Evolutionary conservation across 1,140 invertebrate species (phyloP), one percentile per base, ranked within the genome.

Genomic region (Diorhabda sublineata): DNA sequence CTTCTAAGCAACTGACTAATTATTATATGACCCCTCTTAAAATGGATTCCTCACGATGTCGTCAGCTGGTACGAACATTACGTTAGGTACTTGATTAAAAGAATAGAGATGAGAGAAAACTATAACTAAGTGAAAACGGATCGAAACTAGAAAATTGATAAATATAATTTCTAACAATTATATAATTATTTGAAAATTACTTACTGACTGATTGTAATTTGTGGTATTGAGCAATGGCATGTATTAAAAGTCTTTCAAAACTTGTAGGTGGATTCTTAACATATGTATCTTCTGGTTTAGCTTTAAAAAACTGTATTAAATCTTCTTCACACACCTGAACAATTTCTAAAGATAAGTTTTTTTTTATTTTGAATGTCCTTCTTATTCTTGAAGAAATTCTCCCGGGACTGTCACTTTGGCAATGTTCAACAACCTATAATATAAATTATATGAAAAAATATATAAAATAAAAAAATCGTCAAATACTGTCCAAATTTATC

Each of bases 191-290:
- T 3, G n/a, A 52, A 52, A 42, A 45, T 42, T 45, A 67, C 67
- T 69, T 73, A 79, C 76, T 75, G 67, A 73, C 62, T 58, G 75
- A 77, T 61, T 75, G 45, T 58, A 79, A 69, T 47, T 69, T 70
- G 63, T 79, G 76, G 68, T 76, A 78, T 66, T 76, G 74, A 61
- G 78, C 78, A 71, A 78, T 71, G 8, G 74, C 76, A 73, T 76
- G 77, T 42, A 78, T 66, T 44, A 79, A 68, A 57, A 79, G 71
- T 68, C 77, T 69, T 58, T 79, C 77, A 72, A 76, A 79, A 71
- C 71, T 75, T 43, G 71, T 76, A 7, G 67, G 45, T n/a, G 77
- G 75, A 42, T 26, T 66, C 61, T 76, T 72, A 41, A 73, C 58
- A 69, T 74, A 77, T 43, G 64, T 66, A 57, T 68, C 64, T 58